phyloP scores from a whole-genome alignment of 2,113 vertebrate species.

The Pristiophorus japonicus region DNA sequence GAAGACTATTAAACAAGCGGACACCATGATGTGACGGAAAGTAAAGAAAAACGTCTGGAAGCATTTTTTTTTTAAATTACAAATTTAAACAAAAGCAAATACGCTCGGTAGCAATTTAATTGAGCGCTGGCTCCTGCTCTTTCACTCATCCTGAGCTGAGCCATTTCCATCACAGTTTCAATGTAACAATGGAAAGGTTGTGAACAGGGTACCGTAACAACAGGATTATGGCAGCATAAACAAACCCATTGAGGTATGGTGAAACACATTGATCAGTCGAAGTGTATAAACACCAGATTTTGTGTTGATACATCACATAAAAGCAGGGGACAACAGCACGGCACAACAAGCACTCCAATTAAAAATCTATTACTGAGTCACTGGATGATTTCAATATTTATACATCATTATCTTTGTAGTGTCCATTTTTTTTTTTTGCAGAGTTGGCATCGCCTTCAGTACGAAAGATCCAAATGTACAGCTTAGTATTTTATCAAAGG shows the following conservation, averaged over 20 bases:
- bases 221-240: slow-evolving; percentile 22
- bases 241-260: slow-evolving; percentile 31
- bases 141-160: background rate
- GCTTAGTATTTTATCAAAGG: background rate
- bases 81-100: background rate
- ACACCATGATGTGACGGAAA: slow-evolving; percentile 44
- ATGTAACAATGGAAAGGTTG: background rate
- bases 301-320: slow-evolving; percentile 29
- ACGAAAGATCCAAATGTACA: background rate
- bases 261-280: slow-evolving; percentile 14
- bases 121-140: background rate
- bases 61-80: slow-evolving; percentile 46
- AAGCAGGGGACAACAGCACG: slow-evolving; percentile 32
- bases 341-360: slow-evolving; percentile 13
- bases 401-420: slow-evolving; percentile 31
- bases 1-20: slow-evolving; percentile 55
- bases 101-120: background rate
- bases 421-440: slow-evolving; percentile 24
- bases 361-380: slow-evolving; percentile 23
- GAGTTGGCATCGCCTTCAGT: background rate
- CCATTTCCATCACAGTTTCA: slow-evolving; percentile 18
- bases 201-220: background rate
- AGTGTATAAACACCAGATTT: slow-evolving; percentile 12
- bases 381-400: slow-evolving; percentile 32
- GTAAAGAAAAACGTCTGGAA: slow-evolving; percentile 50